Base-by-base conservation (phyloP, 2,797 vertebrate species). In the Holocentrus rufus region DNA sequence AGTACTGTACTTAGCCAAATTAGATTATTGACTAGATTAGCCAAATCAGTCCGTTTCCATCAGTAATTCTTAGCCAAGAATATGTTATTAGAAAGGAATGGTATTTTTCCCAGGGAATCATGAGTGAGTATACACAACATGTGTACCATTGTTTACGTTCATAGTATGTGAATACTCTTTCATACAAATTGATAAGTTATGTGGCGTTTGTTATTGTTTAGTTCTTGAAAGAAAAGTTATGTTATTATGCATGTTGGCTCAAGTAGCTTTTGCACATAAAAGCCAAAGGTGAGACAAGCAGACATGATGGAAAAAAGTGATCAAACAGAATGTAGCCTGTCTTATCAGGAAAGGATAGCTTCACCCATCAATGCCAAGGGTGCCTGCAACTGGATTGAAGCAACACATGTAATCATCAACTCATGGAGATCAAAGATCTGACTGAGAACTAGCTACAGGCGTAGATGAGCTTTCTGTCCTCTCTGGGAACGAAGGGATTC, bases 401-500 rank as follows among this genome's bases (percentile, higher is more conserved):
- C 62, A 72, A 67, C 52, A 25, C 49, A 56, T 62, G 15, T 36
- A 54, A 31, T 44, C 58, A 74, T 42, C 52, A 27, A 20, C 47
- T 76, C 44, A 52, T 73, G 42, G 50, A 50, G 71, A 69, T 82
- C 73, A 66, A 74, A 87, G 71, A 81, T 62, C 47, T 57, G 27
- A 65, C 65, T 47, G 31, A 76, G 22, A 44, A 74, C 31, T 39
- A 17, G 22, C 23, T 60, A 57, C 56, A 53, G 13, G 78, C 81
- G 78, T 68, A 80, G 76, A 84, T 81, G 87, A 81, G 80, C 65
- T 81, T 74, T 81, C 59, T 89, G 71, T 57, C 86, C 90, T 90
- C 87, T 87, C 69, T 84, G 74, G 78, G 88, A 89, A 64, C 71
- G 64, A 67, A 80, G 56, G n/a, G 80, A 82, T 65, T 80, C 82